phyloP scores from a whole-genome alignment of 2,113 vertebrate species.

The Cyrtonyx montezumae region DNA sequence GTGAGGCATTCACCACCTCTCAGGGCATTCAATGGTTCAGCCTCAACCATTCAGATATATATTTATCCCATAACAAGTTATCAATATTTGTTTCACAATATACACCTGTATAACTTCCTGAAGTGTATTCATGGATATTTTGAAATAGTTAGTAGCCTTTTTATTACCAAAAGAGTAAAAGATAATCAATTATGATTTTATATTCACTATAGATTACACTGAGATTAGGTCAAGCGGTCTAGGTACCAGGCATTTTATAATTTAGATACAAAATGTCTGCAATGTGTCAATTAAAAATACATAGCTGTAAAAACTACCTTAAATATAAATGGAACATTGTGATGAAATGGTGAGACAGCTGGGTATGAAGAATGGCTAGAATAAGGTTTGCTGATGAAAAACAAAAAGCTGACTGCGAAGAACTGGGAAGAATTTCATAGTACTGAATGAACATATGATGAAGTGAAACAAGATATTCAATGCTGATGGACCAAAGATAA shows the following conservation, averaged over 20 bases:
- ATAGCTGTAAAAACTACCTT: background rate
- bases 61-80: background rate
- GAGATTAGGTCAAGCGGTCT: background rate
- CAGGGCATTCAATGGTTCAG: background rate
- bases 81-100: background rate
- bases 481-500: background rate
- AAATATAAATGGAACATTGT: background rate
- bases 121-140: background rate
- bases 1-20: too few relatives aligned
- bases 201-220: background rate
- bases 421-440: background rate
- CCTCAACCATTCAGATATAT: background rate
- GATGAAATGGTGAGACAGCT: background rate
- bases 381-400: background rate
- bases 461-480: background rate
- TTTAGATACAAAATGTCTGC: background rate
- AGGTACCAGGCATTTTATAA: background rate
- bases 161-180: background rate
- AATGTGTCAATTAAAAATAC: background rate
- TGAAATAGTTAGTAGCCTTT: background rate
- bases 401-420: background rate
- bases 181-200: background rate
- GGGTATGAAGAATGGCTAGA: background rate
- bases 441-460: rapidly evolving
- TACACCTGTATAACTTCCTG: background rate